phyloP scores from a whole-genome alignment of 2,113 vertebrate genomes.

The Datnioides undecimradiatus region DNA sequence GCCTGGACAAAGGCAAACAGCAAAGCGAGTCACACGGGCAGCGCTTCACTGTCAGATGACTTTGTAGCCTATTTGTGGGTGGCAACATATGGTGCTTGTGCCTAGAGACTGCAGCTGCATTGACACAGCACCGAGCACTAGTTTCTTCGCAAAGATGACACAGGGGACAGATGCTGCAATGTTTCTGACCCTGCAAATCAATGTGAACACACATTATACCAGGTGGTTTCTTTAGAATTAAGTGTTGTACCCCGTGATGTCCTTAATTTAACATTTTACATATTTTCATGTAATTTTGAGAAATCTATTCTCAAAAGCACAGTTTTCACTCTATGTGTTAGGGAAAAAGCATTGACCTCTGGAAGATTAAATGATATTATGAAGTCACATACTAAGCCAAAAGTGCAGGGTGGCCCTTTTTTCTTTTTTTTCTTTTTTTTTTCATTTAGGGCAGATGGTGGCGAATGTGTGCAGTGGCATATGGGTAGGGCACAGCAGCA shows the following conservation, averaged over 20 bases:
- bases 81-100: conserved; percentile 79
- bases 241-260: too few relatives aligned
- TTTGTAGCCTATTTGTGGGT: conserved; percentile 85
- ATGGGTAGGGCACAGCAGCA: conserved; percentile 69
- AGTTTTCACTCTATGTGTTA: conserved; percentile 8
- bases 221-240: too few relatives aligned
- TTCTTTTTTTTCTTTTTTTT: conserved; percentile 30
- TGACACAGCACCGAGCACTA: conserved; percentile 83
- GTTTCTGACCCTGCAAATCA: conserved; percentile 86
- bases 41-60: conserved; percentile 80
- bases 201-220: conserved; percentile 74
- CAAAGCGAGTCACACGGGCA: conserved; percentile 72
- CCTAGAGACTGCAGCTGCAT: conserved; percentile 86
- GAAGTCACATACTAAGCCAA: conserved; percentile 65
- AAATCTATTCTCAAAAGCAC: conserved; percentile 21
- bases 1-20: conserved; percentile 85
- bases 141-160: conserved; percentile 81
- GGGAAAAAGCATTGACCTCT: conserved; percentile 61
- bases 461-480: conserved; percentile 64
- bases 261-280: background rate
- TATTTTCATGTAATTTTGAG: conserved; percentile 8
- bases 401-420: conserved; percentile 59
- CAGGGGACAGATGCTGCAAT: conserved; percentile 81
- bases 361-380: conserved; percentile 71
- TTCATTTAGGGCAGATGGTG: conserved; percentile 79